Evolutionary conservation across 1,140 invertebrate genomes (phyloP).

Genomic region (Drosophila arawakana): DNA sequence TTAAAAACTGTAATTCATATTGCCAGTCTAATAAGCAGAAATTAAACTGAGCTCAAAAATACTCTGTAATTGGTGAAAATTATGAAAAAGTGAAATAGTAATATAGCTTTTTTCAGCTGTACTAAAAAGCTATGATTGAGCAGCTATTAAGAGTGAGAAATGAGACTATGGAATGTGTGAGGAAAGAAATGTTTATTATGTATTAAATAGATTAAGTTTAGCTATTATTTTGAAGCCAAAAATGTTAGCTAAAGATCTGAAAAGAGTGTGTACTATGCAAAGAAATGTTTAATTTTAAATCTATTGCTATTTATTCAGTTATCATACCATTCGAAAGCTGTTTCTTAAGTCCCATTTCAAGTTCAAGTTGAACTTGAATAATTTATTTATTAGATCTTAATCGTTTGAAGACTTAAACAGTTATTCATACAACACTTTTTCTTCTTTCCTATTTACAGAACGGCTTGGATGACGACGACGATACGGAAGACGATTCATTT

Average conservation of each 20-base stretch:
- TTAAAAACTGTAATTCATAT: slow-evolving; percentile 47
- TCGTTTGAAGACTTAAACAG: neutral
- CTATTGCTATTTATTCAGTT: too few species aligned
- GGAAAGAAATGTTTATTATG: neutral
- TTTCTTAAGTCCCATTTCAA: neutral
- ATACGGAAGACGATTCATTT: slow-evolving; percentile 74
- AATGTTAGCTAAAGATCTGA: too few species aligned
- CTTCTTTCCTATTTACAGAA: slow-evolving; percentile 50
- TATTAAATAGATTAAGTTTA: neutral
- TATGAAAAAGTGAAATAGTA: neutral
- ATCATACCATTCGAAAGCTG: too few species aligned
- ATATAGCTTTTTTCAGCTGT: too few species aligned
- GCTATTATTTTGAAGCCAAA: too few species aligned
- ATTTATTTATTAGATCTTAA: slow-evolving; percentile 14
- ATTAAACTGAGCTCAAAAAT: neutral
- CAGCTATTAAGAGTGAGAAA: too few species aligned
- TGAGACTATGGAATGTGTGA: too few species aligned
- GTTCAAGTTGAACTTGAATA: neutral
- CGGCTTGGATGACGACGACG: slow-evolving; percentile 72
- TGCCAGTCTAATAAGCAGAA: slow-evolving; percentile 21
- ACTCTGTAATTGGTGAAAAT: slow-evolving; percentile 1
- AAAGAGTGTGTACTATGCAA: too few species aligned
- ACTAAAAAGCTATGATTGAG: too few species aligned
- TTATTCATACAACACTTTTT: slow-evolving; percentile 11
- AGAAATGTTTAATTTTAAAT: too few species aligned